A percentile compares a stretch with the other conserved stretches of the same genome.
Evolutionary conservation across 2,888 invertebrate genomes (phyloP).

Genomic region (Phalangium opilio): DNA sequence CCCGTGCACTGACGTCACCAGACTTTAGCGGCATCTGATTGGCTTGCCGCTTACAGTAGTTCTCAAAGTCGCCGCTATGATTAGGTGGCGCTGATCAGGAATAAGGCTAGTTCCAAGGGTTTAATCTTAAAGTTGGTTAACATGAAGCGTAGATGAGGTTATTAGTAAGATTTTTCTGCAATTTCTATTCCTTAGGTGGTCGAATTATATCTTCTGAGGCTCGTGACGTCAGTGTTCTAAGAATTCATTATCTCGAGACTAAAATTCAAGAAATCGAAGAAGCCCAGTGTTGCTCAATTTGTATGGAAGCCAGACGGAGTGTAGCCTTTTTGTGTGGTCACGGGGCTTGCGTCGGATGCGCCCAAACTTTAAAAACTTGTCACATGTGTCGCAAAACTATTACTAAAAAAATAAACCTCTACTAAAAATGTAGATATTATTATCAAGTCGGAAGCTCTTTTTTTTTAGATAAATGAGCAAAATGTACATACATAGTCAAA

Average conservation of each 20-base stretch:
- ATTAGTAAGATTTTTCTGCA: background rate
- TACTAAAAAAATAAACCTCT: conserved; percentile 52
- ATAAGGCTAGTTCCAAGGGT: no score
- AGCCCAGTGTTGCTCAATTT: conserved; percentile 67
- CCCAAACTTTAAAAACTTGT: conserved; percentile 61
- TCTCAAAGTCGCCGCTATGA: no score
- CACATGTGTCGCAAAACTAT: conserved; percentile 71
- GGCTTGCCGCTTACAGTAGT: no score
- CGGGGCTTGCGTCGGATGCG: conserved; percentile 64
- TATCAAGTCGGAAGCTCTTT: no score
- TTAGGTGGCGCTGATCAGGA: no score
- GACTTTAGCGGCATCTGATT: no score
- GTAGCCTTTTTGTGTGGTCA: conserved; percentile 80
- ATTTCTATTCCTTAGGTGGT: conserved; percentile 29
- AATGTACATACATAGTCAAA: no score
- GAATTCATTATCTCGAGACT: conserved; percentile 51
- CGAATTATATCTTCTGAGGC: conserved; percentile 26
- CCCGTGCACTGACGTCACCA: no score
- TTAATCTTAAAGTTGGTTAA: no score
- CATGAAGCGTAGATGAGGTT: background rate
- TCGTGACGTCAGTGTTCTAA: conserved; percentile 49
- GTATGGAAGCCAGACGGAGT: conserved; percentile 66
- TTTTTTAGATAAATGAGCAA: no score
- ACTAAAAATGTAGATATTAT: no score
- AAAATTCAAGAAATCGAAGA: conserved; percentile 75